Evolutionary conservation across 2,113 vertebrate species (phyloP).

Genomic region (Hydropotes inermis): DNA sequence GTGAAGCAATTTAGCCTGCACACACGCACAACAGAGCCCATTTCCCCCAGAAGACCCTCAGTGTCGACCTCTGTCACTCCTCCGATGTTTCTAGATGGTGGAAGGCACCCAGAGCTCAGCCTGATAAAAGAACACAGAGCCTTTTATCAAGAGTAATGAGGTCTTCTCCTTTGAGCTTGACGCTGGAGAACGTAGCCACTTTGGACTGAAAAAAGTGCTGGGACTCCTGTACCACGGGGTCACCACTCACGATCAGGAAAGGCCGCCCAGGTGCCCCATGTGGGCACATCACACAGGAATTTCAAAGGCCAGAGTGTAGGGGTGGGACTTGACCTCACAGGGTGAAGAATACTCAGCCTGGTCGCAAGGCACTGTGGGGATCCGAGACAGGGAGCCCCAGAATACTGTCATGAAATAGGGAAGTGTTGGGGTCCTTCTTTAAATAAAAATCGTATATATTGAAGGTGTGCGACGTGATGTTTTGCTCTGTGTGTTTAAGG

Average conservation of each 20-base stretch:
- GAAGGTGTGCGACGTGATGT: fast-evolving
- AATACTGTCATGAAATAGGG: background rate
- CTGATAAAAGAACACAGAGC: background rate
- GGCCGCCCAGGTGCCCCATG: fast-evolving
- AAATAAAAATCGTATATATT: no score
- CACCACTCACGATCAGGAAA: background rate
- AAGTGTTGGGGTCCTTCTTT: background rate
- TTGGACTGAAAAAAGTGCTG: fast-evolving
- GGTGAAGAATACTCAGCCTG: background rate
- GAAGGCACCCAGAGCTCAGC: fast-evolving
- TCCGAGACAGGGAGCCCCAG: background rate
- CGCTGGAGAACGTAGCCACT: background rate
- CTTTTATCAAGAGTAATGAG: background rate
- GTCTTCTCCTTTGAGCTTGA: background rate
- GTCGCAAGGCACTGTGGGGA: no score
- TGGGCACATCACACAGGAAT: background rate
- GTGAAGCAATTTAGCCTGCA: background rate
- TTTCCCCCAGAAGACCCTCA: background rate
- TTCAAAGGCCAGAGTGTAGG: background rate
- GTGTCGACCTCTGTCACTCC: background rate
- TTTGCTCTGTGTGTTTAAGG: fast-evolving
- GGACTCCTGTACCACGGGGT: fast-evolving
- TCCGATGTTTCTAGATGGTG: fast-evolving
- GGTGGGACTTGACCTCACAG: background rate
- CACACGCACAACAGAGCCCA: background rate